These are phyloP conservation scores for Diabrotica balteata DNA, from an alignment of 2,888 invertebrate species.

Conservation along the genomic window DNA sequence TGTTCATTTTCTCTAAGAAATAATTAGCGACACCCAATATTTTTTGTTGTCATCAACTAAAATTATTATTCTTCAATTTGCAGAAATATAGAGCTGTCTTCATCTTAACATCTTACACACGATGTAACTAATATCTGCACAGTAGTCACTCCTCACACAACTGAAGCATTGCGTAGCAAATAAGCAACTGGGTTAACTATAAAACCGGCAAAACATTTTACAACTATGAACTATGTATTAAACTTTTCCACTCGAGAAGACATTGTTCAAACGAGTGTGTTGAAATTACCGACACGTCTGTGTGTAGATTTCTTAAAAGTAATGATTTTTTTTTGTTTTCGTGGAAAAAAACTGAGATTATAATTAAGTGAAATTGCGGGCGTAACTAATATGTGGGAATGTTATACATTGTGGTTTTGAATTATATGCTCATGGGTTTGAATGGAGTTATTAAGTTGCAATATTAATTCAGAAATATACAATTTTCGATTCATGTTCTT, in stretches of 20 bases:
- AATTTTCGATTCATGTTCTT: too few species aligned
- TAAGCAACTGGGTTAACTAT: constrained; percentile 19
- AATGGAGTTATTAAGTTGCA: background rate
- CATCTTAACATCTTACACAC: too few species aligned
- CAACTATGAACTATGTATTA: constrained; percentile 16
- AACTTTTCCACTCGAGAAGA: constrained; percentile 21
- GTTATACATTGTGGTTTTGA: constrained; percentile 19
- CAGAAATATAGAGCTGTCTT: too few species aligned
- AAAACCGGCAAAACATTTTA: constrained; percentile 19
- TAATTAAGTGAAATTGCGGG: constrained; percentile 21
- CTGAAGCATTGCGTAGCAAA: constrained; percentile 7
- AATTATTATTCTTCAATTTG: too few species aligned
- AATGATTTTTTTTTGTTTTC: constrained; percentile 8
- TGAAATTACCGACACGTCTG: constrained; percentile 13
- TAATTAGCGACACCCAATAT: too few species aligned
- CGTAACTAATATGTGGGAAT: constrained; percentile 26
- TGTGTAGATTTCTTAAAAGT: constrained; percentile 10
- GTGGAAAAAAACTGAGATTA: background rate
- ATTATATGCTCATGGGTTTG: constrained; percentile 13
- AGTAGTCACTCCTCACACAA: too few species aligned
- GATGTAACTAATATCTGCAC: too few species aligned
- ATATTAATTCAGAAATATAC: too few species aligned
- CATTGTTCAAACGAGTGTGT: constrained; percentile 19
- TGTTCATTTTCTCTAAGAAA: too few species aligned
- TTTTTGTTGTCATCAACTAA: too few species aligned